Base-by-base conservation (phyloP, 2,888 invertebrate genomes). In the Sesamia inferens region DNA sequence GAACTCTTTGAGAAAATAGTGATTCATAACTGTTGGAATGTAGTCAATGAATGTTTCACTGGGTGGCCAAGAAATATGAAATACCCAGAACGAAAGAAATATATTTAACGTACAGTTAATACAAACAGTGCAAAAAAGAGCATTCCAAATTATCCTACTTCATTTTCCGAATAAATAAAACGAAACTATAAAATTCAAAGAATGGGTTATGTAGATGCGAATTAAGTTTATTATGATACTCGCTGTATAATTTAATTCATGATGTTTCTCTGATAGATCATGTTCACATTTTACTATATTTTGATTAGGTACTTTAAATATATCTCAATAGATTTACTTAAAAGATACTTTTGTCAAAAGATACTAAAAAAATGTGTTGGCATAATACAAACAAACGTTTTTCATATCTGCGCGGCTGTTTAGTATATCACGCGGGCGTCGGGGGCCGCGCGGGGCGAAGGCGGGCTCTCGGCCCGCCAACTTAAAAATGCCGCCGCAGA, bases 401-500 rank as follows among this genome's bases (percentile, higher is more conserved):
- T 62, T 62, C 68, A 71, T 54, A 19, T 90, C 87, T 90, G 87
- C 88, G 78, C 67, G 47, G 22, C 62, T 73, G 67, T 74, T 64
- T 93, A 87, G 64, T 94, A 91, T 93, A 76, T 88, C 81, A 31
- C 71, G 88, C 91, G 91, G 91, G 93, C 90, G 92, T 89, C 86
- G 91, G 90, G 92, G 90, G 90, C 90, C 88, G 93, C 89, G 94
- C 93, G 95, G 95, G 95, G 88, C 90, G 93, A 89, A 92, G 95
- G 95, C 94, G 95, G 95, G 92, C 93, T 93, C 93, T 94, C 94
- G 89, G 93, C 89, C 93, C 94, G 94, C 93, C 95, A 97, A 97
- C 97, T 97, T 97, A 97, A 97, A 97, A 97, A 97, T 97, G 97
- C 97, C 97, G 97, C 97, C 97, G 97, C 97, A 96, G 97, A 97